Base-by-base conservation (phyloP, 2,888 invertebrate genomes). In the Dicycla oo region DNA sequence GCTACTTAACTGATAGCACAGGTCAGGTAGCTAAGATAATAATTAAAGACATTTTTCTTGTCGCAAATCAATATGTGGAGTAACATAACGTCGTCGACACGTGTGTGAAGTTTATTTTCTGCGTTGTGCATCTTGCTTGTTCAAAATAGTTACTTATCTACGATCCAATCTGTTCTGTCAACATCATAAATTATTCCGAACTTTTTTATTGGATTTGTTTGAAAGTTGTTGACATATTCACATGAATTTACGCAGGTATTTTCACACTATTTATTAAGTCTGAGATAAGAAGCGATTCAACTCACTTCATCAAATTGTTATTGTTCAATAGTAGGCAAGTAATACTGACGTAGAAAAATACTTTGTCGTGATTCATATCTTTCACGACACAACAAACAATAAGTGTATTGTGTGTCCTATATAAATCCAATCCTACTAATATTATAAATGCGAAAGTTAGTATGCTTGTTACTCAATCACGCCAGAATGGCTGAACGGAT, bases 201-300 rank as follows among this genome's bases (percentile, higher is more conserved):
- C 5, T 30, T 26, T 69, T 38, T 18, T 34, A 23, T n/a, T 26
- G 2, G 20, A 40, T 71, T 23, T 2, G 0, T 63, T 47, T 34
- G 43, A 30, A 13, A 38, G 5, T 53, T 53, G 15, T 10, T 30
- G 51, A 13, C 20, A 51, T 40, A 15, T 51, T 43, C 15, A 43
- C 51, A 18, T 67, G 15, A 62, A 51, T 40, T 5, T 18, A n/a
- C 0, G 11, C 8, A 54, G 23, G 23, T 38, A 58, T 8, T n/a
- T 40, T 23, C 23, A 20, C 45, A n/a, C 18, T 23, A n/a, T 54
- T 23, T 18, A n/a, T 43, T 53, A 15, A 49, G n/a, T 61, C 26
- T 75, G 10, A 73, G 20, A 38, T 58, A 69, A 58, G 47, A 60
- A 61, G 49, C 43, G 13, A 64, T 71, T 64, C 5, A 20, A 71